Conservation (phyloP, 2,888 invertebrate genomes). For the Protophormia terraenovae region DNA sequence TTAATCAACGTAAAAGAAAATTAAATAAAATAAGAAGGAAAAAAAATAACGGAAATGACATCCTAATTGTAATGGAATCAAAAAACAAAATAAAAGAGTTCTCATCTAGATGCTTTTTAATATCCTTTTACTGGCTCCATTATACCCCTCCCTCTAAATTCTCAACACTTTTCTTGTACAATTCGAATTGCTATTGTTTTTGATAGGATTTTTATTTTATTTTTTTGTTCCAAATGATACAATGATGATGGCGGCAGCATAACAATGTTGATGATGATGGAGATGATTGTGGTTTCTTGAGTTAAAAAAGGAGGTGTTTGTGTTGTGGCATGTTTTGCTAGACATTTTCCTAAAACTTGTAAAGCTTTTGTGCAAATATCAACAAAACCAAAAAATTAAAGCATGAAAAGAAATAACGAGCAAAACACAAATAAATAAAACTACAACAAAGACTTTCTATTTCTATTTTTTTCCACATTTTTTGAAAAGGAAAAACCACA, state of each 20-base stretch:
- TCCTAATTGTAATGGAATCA: conserved; percentile 58
- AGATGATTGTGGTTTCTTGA: conserved; percentile 50
- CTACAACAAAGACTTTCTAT: conserved; percentile 47
- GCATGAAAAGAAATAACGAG: not conserved
- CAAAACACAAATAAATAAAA: conserved; percentile 38
- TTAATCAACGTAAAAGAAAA: conserved; percentile 53
- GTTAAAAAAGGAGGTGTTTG: conserved; percentile 45
- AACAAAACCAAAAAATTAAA: conserved; percentile 39
- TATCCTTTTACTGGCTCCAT: not conserved
- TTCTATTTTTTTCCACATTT: not conserved
- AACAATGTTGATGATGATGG: conserved; percentile 22
- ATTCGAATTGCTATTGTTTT: conserved; percentile 21
- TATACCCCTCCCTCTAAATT: not conserved
- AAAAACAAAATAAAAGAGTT: conserved; percentile 17
- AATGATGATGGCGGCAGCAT: conserved; percentile 14
- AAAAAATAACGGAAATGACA: conserved; percentile 27
- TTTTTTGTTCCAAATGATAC: no score
- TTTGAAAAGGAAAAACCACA: conserved; percentile 52
- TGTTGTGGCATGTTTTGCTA: conserved; percentile 59
- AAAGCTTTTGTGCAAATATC: conserved; percentile 63
- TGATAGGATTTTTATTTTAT: not conserved
- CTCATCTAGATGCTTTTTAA: conserved; percentile 5
- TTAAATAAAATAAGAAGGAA: conserved; percentile 1
- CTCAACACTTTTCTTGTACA: not conserved
- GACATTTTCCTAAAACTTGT: conserved; percentile 57